These are phyloP conservation scores for Drepana arcuata DNA, from an alignment of 1,140 invertebrate species.

Conservation along the genomic window DNA sequence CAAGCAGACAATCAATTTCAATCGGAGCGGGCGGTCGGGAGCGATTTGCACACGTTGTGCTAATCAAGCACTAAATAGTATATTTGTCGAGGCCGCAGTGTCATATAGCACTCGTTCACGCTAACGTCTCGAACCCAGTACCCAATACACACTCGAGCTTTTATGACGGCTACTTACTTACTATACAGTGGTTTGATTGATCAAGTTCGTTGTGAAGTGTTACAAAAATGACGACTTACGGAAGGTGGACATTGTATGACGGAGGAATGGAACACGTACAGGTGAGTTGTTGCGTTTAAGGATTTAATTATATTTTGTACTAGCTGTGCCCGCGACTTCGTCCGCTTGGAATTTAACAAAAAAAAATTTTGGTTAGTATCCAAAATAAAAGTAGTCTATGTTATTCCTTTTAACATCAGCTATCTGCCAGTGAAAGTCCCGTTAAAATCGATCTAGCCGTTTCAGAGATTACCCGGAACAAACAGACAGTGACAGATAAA, in stretches of 20 bases:
- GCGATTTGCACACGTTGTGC: slow-evolving; percentile 60
- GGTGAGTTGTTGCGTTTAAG: slow-evolving; percentile 27
- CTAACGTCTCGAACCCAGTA: no score
- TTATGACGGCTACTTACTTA: slow-evolving; percentile 22
- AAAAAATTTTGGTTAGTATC: no score
- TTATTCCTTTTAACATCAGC: no score
- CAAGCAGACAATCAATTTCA: slow-evolving; percentile 56
- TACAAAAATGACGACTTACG: slow-evolving; percentile 46
- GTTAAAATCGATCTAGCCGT: no score
- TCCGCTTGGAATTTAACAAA: no score
- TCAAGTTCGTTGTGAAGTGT: slow-evolving; percentile 14
- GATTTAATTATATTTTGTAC: no score
- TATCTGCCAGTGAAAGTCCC: no score
- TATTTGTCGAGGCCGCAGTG: slow-evolving; percentile 33
- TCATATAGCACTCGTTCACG: slow-evolving; percentile 36
- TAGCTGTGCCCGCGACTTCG: no score
- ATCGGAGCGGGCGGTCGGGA: slow-evolving; percentile 35
- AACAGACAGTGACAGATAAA: no score
- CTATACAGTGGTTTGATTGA: no score
- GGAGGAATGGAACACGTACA: slow-evolving; percentile 41
- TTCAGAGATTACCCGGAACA: no score
- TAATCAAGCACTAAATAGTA: slow-evolving; percentile 66
- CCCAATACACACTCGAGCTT: slow-evolving; percentile 25
- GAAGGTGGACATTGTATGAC: slow-evolving; percentile 57
- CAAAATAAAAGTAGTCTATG: no score